Evolutionary conservation across 2,113 vertebrate genomes (phyloP).

Genomic region (Limanda limanda): DNA sequence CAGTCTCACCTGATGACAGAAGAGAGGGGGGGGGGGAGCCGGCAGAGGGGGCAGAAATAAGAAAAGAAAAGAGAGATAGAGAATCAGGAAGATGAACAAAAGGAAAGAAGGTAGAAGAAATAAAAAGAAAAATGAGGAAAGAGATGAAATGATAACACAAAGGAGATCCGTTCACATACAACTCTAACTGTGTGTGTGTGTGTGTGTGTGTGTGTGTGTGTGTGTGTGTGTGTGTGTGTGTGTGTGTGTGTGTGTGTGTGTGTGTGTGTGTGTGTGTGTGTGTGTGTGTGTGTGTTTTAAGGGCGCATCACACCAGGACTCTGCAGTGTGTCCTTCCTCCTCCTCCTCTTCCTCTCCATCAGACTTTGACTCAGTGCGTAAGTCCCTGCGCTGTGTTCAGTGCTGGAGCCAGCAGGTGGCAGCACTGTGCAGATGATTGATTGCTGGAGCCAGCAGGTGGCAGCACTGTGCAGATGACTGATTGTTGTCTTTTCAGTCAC

Average conservation of each 20-base stretch:
- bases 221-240: neutral
- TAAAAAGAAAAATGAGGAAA: too few relatives aligned
- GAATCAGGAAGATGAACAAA: too few relatives aligned
- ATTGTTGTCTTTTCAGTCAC: too few relatives aligned
- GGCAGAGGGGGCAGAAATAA: too few relatives aligned
- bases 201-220: too few relatives aligned
- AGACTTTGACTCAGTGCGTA: neutral
- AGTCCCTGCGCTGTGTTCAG: slow-evolving; percentile 27
- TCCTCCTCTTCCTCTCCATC: neutral
- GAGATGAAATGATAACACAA: too few relatives aligned
- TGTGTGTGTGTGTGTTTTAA: neutral
- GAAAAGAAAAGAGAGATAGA: neutral
- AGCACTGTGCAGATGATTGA: slow-evolving; percentile 1
- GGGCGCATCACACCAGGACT: neutral
- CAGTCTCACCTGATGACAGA: neutral
- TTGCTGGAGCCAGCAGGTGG: slow-evolving; percentile 61
- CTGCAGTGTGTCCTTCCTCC: neutral
- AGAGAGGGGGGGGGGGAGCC: too few relatives aligned
- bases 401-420: slow-evolving; percentile 59
- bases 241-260: neutral
- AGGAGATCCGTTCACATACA: too few relatives aligned
- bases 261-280: too few relatives aligned
- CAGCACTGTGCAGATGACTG: neutral
- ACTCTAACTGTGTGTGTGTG: too few relatives aligned
- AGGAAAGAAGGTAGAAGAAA: too few relatives aligned